Base-by-base conservation (phyloP, 2,888 invertebrate genomes). In the Sycophila texana region DNA sequence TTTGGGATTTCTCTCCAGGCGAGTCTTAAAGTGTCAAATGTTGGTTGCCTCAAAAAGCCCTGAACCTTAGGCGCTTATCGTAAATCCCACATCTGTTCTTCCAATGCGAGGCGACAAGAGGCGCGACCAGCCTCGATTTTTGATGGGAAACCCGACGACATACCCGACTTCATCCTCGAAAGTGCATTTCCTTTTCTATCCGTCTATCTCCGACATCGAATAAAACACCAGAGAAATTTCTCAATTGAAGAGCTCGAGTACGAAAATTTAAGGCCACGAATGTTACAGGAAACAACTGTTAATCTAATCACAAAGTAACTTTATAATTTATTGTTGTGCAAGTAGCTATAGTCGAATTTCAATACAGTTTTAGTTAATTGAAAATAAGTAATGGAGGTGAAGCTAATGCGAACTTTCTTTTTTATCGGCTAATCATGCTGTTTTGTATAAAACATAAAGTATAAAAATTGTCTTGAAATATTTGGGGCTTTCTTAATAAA, bases 11-110 rank as follows among this genome's bases (percentile, higher is more conserved):
- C 55, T 57, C 39, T 57, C 70, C 53, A 0, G 53, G 4, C 47
- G 4, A 53, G 61, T 80, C 55, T 80, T 53, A 74, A 80, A 55
- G 70, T 79, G 79, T 79, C 79, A 79, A 81, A 71, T 66, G 74
- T 66, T 79, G 78, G 74, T 80, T 74, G 66, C 76, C 76, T 66
- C 74, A 30, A 79, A 80, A 83, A 80, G 77, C 81, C 63, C 66
- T 68, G 73, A 82, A 82, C 77, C 83, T 75, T 55, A 73, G 65
- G 57, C 79, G 79, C 78, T 82, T 78, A 75, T 79, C 74, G 81
- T 82, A 82, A 84, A 84, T 80, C 83, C 81, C 78, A 74, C 75
- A 79, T 49, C 70, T 77, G 71, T 73, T 76, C 57, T 49, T 81
- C 39, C 67, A 55, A 66, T 49, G n/a, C 51, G 22, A 82, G 75